A percentile compares a stretch with the other conserved stretches of the same genome.
phyloP scores from a whole-genome alignment of 2,888 invertebrate species.

The Imbricaverruca yamaguchii region DNA sequence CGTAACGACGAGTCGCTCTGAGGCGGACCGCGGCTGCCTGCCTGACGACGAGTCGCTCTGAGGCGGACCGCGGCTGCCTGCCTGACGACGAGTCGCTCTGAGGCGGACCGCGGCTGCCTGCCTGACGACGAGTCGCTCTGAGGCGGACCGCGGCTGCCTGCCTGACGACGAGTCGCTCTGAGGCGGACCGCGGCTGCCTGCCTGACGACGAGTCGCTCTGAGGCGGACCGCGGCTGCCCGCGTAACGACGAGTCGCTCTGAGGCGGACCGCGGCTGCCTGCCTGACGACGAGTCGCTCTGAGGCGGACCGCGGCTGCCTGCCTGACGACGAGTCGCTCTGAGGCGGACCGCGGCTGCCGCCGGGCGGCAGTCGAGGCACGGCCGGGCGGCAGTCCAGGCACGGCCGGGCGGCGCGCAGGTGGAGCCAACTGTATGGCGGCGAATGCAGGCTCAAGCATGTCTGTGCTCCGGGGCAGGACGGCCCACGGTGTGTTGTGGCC shows the following conservation, averaged over 20 bases:
- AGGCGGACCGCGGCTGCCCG: background rate
- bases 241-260: background rate
- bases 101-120: background rate
- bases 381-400: too few species aligned
- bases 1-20: background rate
- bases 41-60: conserved; percentile 4
- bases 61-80: background rate
- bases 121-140: conserved; percentile 4
- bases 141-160: background rate
- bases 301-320: background rate
- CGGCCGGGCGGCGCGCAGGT: too few species aligned
- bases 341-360: background rate
- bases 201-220: conserved; percentile 4
- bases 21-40: background rate
- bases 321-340: conserved; percentile 4
- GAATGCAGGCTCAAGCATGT: too few species aligned
- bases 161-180: conserved; percentile 4
- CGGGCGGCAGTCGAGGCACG: too few species aligned
- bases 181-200: background rate
- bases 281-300: conserved; percentile 4
- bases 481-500: too few species aligned
- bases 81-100: conserved; percentile 4
- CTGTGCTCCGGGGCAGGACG: too few species aligned
- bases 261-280: background rate
- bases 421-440: too few species aligned